These are phyloP conservation scores for Scaptomyza polygonia DNA, from an alignment of 2,888 invertebrate species.

Conservation along the genomic window DNA sequence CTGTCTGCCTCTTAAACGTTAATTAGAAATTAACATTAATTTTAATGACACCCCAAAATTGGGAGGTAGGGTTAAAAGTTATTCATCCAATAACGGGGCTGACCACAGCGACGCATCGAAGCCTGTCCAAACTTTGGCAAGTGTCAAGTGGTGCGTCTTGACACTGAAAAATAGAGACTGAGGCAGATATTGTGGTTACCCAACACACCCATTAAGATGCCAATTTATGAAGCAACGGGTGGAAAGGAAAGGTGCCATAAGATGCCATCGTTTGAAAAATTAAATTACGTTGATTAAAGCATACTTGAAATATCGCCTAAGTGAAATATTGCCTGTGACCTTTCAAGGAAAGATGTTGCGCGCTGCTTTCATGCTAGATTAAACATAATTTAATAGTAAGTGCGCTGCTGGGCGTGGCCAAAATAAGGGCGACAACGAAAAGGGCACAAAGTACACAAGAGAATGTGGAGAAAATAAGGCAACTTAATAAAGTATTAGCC, in stretches of 20 bases:
- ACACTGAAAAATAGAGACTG: background rate
- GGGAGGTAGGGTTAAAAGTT: slow-evolving; percentile 22
- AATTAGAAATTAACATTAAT: slow-evolving; percentile 54
- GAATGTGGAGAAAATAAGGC: slow-evolving; percentile 19
- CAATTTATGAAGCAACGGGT: background rate
- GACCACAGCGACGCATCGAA: slow-evolving; percentile 41
- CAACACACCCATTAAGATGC: slow-evolving; percentile 35
- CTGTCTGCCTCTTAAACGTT: slow-evolving; percentile 33
- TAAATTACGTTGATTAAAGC: slow-evolving; percentile 59
- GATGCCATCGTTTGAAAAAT: slow-evolving; percentile 39
- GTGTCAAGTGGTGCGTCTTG: slow-evolving; percentile 21
- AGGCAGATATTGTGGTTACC: slow-evolving; percentile 13
- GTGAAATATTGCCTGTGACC: slow-evolving; percentile 63
- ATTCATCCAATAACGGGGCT: slow-evolving; percentile 20
- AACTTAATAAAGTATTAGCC: slow-evolving; percentile 23
- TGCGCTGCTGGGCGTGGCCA: slow-evolving; percentile 33
- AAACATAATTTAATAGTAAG: slow-evolving; percentile 73
- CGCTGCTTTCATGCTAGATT: slow-evolving; percentile 62
- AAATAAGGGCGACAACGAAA: background rate
- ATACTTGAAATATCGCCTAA: slow-evolving; percentile 51
- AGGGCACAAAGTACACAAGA: slow-evolving; percentile 4
- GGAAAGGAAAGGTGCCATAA: background rate
- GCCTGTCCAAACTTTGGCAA: slow-evolving; percentile 29
- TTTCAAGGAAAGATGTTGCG: slow-evolving; percentile 19
- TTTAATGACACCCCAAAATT: slow-evolving; percentile 26